Evolutionary conservation across 1,140 invertebrate species (phyloP), one percentile per base, ranked within the genome.

Genomic region (Triops longicaudatus): DNA sequence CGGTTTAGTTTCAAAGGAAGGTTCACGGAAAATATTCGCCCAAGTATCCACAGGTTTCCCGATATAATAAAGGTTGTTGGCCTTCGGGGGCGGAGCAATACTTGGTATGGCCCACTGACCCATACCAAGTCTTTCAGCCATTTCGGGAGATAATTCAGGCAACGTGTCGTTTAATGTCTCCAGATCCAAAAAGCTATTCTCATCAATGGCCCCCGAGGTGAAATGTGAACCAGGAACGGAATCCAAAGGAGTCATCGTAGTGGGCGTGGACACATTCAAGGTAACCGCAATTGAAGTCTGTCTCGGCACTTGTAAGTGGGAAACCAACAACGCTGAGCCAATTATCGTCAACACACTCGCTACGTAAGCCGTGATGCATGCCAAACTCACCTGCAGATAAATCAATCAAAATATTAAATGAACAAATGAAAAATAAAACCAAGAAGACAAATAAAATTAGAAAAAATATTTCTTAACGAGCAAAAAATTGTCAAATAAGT

Each of bases 281-380:
- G 14, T 75, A 17, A 44, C 17, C 9, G 41, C 5, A 22, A 37
- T 12, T 17, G 74, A n/a, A 6, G 11, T 26, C 12, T 41, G 41
- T 12, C 17, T 43, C 17, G 11, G 37, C 37, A 75, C 41, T 72
- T 74, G 78, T 27, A 78, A 76, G n/a, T 63, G 74, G 14, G 74
- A 63, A 41, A 78, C 78, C 26, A 78, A 26, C 43, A 90, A 83
- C 41, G 90, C 87, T 63, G 91, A 91, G 22, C 90, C 90, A 44
- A 92, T 82, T 31, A 94, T 83, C 3, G 91, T 90, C 42, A 91
- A 83, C 17, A 94, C 82, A 73, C 90, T 89, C 12, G 90, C 89
- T 1, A 90, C 85, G 83, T 94, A 95, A 44, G 90, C 90, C 5
- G 90, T 85, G 0, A 91, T 83, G 78, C 91, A 87, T 28, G 92